A percentile compares a stretch with the other conserved stretches of the same genome.
Evolutionary conservation across 2,113 vertebrate species (phyloP).

Genomic region (Prunella fulvescens): DNA sequence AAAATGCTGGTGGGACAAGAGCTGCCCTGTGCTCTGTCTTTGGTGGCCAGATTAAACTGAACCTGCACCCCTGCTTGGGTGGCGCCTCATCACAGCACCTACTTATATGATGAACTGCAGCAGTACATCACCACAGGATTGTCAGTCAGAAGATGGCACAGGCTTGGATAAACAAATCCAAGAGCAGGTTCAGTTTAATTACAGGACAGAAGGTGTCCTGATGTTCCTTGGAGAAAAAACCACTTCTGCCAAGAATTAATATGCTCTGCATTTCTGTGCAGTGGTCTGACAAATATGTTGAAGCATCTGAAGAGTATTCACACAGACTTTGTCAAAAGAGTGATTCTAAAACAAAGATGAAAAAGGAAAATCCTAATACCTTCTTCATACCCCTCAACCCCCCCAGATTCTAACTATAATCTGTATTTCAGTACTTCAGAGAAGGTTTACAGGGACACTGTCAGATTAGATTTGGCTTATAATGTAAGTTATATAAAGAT

Average conservation of each 20-base stretch:
- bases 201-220: conserved; percentile 25
- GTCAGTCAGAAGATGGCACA: not conserved
- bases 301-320: conserved; percentile 19
- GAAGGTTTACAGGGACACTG: conserved; percentile 10
- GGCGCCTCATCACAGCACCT: not conserved
- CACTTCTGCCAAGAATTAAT: not conserved
- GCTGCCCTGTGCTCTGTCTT: not conserved
- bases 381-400: not conserved
- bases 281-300: conserved; percentile 21
- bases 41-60: not conserved
- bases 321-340: conserved; percentile 2
- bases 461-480: conserved; percentile 40
- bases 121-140: not conserved
- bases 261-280: conserved; percentile 7
- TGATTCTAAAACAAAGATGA: conserved; percentile 18
- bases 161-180: not conserved
- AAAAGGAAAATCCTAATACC: conserved; percentile 31
- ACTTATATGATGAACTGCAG: not conserved
- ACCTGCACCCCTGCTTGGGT: not conserved
- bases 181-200: conserved; percentile 44
- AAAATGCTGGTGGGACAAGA: accelerated
- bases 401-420: not conserved
- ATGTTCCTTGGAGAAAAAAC: conserved; percentile 30
- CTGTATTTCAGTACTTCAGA: conserved; percentile 33
- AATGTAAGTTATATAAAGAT: not conserved